Conservation (phyloP, 1,140 invertebrate genomes). For the Conus ventricosus region DNA sequence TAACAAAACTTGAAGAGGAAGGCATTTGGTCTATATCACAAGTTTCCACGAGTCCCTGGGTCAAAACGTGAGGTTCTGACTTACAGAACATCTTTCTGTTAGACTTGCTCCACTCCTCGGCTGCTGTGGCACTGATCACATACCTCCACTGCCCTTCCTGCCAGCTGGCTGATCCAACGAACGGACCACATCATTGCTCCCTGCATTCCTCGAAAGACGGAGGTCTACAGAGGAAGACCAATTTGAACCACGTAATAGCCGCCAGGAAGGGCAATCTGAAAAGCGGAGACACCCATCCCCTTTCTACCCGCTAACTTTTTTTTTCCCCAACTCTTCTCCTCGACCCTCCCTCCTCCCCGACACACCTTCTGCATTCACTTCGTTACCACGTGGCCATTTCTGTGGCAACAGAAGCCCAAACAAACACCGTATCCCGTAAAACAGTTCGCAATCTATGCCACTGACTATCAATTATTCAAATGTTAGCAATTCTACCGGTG, state of each 20-base stretch:
- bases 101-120: neutral
- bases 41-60: neutral
- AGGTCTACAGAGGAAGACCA: neutral
- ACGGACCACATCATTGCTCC: neutral
- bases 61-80: neutral
- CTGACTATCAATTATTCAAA: neutral
- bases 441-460: neutral
- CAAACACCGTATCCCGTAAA: neutral
- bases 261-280: neutral
- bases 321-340: neutral
- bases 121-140: neutral
- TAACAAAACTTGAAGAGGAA: neutral
- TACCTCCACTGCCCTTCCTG: neutral
- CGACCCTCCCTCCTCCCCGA: constrained; percentile 22
- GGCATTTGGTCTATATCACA: neutral
- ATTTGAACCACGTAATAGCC: neutral
- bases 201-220: neutral
- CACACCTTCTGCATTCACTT: constrained; percentile 39
- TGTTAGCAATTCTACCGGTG: neutral
- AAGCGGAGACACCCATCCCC: constrained; percentile 1
- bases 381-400: constrained; percentile 28
- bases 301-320: neutral
- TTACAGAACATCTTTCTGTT: too few relatives aligned
- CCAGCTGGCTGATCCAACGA: neutral
- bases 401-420: neutral